These are phyloP conservation scores for Ctena decussata DNA, from an alignment of 2,888 invertebrate species.

Conservation along the genomic window DNA sequence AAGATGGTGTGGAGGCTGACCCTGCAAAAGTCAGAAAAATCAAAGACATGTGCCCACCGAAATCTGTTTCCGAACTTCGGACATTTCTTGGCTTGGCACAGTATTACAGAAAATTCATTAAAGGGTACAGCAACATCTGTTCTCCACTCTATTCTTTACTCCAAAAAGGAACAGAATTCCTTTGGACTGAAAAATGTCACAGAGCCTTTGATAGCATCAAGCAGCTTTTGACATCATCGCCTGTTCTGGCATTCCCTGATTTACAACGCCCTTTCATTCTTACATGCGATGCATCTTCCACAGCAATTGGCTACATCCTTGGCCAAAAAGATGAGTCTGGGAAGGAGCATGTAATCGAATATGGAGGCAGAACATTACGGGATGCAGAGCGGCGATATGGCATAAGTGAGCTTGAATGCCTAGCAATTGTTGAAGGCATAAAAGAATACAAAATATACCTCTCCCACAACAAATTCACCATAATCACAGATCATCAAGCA, in stretches of 20 bases:
- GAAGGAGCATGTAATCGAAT: slow-evolving; percentile 47
- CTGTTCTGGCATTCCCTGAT: slow-evolving; percentile 64
- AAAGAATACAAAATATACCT: slow-evolving; percentile 49
- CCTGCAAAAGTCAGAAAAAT: slow-evolving; percentile 34
- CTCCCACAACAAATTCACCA: slow-evolving; percentile 28
- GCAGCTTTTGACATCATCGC: slow-evolving; percentile 43
- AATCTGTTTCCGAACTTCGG: not conserved
- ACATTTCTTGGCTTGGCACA: not conserved
- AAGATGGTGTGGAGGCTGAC: slow-evolving; percentile 58
- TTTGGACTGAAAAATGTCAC: slow-evolving; percentile 33
- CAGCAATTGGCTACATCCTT: slow-evolving; percentile 58
- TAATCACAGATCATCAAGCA: slow-evolving; percentile 54
- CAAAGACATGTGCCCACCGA: not conserved
- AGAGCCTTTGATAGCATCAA: slow-evolving; percentile 68
- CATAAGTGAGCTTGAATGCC: slow-evolving; percentile 48
- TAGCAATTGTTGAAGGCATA: slow-evolving; percentile 61
- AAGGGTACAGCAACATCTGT: slow-evolving; percentile 41
- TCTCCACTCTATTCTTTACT: slow-evolving; percentile 50
- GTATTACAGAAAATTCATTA: slow-evolving; percentile 49
- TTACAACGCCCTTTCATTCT: slow-evolving; percentile 53
- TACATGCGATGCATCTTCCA: slow-evolving; percentile 53
- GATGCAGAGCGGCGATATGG: slow-evolving; percentile 39
- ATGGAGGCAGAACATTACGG: slow-evolving; percentile 56
- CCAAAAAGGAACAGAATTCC: slow-evolving; percentile 28
- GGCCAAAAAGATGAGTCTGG: slow-evolving; percentile 49